Evolutionary conservation across 2,113 vertebrate genomes (phyloP), one percentile per base, ranked within the genome.

Genomic region (Neotoma lepida): DNA sequence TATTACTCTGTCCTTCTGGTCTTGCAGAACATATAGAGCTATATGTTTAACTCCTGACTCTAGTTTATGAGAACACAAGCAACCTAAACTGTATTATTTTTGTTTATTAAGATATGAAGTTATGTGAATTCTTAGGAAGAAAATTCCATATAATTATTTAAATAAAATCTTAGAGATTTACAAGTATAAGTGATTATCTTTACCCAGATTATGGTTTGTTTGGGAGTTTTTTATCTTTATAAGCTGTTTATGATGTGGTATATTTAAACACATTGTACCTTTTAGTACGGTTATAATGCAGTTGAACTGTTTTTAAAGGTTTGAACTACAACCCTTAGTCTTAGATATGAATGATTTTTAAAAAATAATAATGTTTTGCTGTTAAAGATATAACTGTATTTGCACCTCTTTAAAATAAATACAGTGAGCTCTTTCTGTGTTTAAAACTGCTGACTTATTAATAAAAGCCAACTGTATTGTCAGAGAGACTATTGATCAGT

Each of bases 361-460:
- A 54, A n/a, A 77, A 56, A 74, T 76, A 35, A 35, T 61, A 39
- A 46, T 54, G 1, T 76, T 93, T 61, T 88, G 20, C 35, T 90
- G 1, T 90, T 91, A 9, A 81, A 89, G 26, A 54, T 56, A 41
- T 14, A 12, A 56, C 33, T 66, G 20, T 41, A 73, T 56, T 68
- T 87, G 46, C 15, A 28, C 71, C 68, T 92, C 18, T 91, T 95
- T 90, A 76, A 86, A 88, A 90, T 1, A 80, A 92, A 73, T n/a
- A 54, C 56, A 26, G 9, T 88, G 22, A 93, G 85, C 22, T 84
- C 86, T 87, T 71, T 78, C 46, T 90, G 26, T 1, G 20, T 94
- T 95, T 88, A 82, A 68, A 82, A 86, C 63, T 77, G 26, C 56
- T 73, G 28, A 90, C 94, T 88, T 93, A 90, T 46, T 64, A 85